Evolutionary conservation across 1,140 invertebrate genomes (phyloP), one percentile per base, ranked within the genome.

Genomic region (Papilio glaucus): DNA sequence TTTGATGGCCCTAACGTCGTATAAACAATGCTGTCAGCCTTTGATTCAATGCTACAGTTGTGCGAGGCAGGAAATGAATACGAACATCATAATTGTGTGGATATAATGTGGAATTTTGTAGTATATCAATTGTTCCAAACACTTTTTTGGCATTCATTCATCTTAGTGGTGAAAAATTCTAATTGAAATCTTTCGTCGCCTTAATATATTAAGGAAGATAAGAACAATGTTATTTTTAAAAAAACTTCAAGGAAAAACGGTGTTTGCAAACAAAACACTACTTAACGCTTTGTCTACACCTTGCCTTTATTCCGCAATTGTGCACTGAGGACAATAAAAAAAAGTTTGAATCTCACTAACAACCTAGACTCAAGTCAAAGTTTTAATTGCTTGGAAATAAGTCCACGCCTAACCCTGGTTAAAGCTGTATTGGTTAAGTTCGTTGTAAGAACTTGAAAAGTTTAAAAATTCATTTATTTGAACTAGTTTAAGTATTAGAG

Each of bases 301-400:
- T 84, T 88, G 87, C 88, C 83, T 89, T 89, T 87, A 81, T 79
- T 82, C 79, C 81, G 77, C 80, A 82, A 87, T 89, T 84, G 85
- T 82, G 42, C 49, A 24, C 15, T 8, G 78, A 83, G 72, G 84
- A 87, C 84, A 89, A 88, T 80, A 84, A 81, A 88, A 86, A 88
- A 87, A 89, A 79, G 86, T 89, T 85, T 82, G 82, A 88, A 90
- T 86, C 85, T 80, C 73, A 77, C 79, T 85, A 85, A 90, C 86
- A 88, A 88, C 85, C 79, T 83, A 81, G 84, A 84, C 77, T 84
- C 75, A 73, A 79, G 83, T 75, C 65, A 65, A 89, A 91, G 85
- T 89, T 91, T 91, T 89, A 91, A 89, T 91, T 89, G 86, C 84
- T 87, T 82, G 70, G 75, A 78, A 88, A 87, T 89, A 89, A 89